Conservation (phyloP, 2,113 vertebrate genomes). For the Pipra filicauda region DNA sequence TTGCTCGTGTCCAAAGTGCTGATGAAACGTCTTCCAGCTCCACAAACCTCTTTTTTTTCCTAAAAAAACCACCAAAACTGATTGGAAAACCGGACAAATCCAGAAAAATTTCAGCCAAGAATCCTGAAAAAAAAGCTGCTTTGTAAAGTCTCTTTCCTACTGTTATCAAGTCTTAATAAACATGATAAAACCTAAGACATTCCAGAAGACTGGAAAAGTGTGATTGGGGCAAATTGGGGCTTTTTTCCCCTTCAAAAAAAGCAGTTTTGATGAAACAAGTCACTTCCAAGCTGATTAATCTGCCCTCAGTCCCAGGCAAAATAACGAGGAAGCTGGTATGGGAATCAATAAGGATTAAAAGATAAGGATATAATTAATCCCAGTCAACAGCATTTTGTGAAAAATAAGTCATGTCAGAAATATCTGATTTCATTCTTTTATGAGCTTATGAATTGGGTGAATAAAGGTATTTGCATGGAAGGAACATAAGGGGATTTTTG, state of each 20-base stretch:
- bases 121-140: background rate
- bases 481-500: background rate
- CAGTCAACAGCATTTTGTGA: background rate
- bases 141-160: background rate
- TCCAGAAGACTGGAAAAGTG: background rate
- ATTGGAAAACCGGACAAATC: background rate
- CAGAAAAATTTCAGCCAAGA: background rate
- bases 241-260: background rate
- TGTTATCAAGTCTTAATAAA: background rate
- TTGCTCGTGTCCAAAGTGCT: background rate
- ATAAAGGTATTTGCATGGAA: background rate
- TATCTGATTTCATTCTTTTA: conserved; percentile 19
- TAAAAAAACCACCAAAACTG: too few relatives aligned
- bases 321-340: background rate
- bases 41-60: accelerated
- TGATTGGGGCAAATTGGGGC: background rate
- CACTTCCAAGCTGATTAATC: background rate
- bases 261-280: background rate
- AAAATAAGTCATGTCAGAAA: background rate
- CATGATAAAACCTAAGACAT: background rate
- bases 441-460: background rate
- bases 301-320: background rate
- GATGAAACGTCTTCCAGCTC: background rate
- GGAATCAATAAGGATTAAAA: conserved; percentile 38
- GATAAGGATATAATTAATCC: conserved; percentile 16